These are phyloP conservation scores for Papilio machaon DNA, from an alignment of 1,140 invertebrate genomes.

Conservation along the genomic window DNA sequence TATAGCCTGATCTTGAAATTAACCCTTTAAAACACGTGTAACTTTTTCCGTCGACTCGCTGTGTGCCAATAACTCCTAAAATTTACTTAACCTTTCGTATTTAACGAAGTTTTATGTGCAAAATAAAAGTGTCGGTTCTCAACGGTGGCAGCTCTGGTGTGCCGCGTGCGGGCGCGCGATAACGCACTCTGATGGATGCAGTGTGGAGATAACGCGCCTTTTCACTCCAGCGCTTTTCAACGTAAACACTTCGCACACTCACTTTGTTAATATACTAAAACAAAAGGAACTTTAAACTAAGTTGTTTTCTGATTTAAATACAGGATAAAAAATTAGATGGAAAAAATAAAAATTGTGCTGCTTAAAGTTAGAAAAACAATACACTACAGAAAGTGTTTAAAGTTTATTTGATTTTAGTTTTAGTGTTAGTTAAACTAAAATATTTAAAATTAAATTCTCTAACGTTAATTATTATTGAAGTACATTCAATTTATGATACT, in stretches of 20 bases:
- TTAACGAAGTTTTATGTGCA: slow-evolving; percentile 42
- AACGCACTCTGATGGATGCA: slow-evolving; percentile 57
- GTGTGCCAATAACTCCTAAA: slow-evolving; percentile 12
- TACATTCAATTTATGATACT: background rate
- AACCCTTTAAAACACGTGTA: too few species aligned
- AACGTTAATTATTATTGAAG: background rate
- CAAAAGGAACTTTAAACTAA: background rate
- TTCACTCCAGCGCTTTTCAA: slow-evolving; percentile 49
- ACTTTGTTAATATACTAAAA: slow-evolving; percentile 20
- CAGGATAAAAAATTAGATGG: too few species aligned
- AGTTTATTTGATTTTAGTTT: too few species aligned
- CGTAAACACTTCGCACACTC: slow-evolving; percentile 41
- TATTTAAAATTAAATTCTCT: too few species aligned
- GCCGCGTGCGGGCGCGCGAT: slow-evolving; percentile 46
- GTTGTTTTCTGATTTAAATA: background rate
- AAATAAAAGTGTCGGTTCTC: slow-evolving; percentile 46
- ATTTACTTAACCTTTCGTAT: slow-evolving; percentile 28
- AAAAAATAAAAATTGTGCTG: too few species aligned
- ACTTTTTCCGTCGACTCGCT: too few species aligned
- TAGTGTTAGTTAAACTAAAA: too few species aligned
- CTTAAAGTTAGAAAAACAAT: too few species aligned
- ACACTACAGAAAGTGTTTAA: too few species aligned
- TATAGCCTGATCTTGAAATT: too few species aligned
- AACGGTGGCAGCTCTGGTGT: slow-evolving; percentile 20
- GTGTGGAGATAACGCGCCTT: slow-evolving; percentile 51